Evolutionary conservation across 2,797 vertebrate species (phyloP), one percentile per base, ranked within the genome.

Genomic region (Acanthornis magna): DNA sequence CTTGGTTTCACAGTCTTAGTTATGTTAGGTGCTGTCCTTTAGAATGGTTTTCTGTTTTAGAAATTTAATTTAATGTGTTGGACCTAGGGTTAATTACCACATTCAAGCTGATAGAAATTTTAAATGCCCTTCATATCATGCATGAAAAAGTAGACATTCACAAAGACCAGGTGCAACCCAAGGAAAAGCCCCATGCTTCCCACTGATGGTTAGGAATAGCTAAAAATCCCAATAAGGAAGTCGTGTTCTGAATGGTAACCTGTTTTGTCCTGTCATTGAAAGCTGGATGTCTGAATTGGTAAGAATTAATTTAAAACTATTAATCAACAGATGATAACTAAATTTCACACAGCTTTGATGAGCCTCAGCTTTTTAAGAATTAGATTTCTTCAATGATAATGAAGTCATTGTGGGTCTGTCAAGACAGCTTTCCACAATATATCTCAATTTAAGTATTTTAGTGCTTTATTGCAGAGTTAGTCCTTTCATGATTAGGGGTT

Each of bases 251-350:
- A 66, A 47, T 29, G 51, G 25, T 22, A 11, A n/a, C 70, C 51
- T 60, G 2, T 84, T 90, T 78, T 70, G 19, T 63, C n/a, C 25
- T 85, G 62, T 48, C 43, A 66, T 27, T 82, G 72, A 48, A 84
- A 32, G 21, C 23, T 86, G 48, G 34, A 79, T 76, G 9, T 70
- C 71, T 70, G 57, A 91, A 78, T 85, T 82, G 60, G 40, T 65
- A 79, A 79, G 38, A 82, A 91, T 90, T 93, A 88, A 86, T 91
- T 84, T 81, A 16, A 84, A 90, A 62, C 36, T 88, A 85, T 91
- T 91, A 91, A 93, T 96, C 66, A 86, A 51, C 19, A 60, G 57
- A 42, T 95, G 88, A 81, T 86, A 95, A 91, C 55, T 86, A 71
- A 70, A 76, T 76, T 95, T 94, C 53, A n/a, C 51, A 71, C 30